phyloP scores from a whole-genome alignment of 2,888 invertebrate species.

The Apoda limacodes region DNA sequence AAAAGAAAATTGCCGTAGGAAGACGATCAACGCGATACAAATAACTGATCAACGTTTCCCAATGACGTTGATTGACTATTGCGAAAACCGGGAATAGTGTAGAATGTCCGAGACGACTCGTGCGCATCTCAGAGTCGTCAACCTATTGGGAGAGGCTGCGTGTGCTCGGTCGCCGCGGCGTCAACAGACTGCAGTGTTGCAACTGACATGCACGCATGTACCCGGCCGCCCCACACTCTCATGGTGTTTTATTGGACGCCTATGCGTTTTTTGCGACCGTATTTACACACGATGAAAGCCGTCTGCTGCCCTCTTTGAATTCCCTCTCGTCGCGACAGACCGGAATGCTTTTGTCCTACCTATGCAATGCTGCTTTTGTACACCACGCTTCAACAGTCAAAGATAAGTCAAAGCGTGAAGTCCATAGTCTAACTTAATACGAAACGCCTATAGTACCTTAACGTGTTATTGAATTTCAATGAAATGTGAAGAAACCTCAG shows the following conservation, averaged over 20 bases:
- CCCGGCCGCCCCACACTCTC: slow-evolving; percentile 60
- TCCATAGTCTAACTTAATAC: too few species aligned
- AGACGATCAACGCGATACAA: not conserved
- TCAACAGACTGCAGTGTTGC: slow-evolving; percentile 53
- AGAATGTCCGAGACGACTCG: slow-evolving; percentile 24
- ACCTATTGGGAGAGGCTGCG: slow-evolving; percentile 45
- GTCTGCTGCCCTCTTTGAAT: slow-evolving; percentile 55
- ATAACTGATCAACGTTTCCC: slow-evolving; percentile 30
- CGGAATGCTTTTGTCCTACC: slow-evolving; percentile 55
- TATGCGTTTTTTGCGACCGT: slow-evolving; percentile 60
- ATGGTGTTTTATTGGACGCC: slow-evolving; percentile 63
- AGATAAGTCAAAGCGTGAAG: too few species aligned
- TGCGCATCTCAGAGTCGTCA: slow-evolving; percentile 29
- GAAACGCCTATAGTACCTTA: too few species aligned
- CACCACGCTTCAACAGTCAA: too few species aligned
- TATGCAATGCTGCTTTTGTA: slow-evolving; percentile 18
- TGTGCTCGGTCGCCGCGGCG: slow-evolving; percentile 61
- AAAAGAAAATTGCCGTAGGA: too few species aligned
- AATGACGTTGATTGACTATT: slow-evolving; percentile 38
- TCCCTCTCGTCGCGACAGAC: slow-evolving; percentile 49
- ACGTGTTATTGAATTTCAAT: too few species aligned
- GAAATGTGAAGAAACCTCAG: too few species aligned
- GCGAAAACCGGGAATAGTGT: slow-evolving; percentile 27
- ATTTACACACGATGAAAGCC: slow-evolving; percentile 59
- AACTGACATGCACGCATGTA: too few species aligned